These are phyloP conservation scores for Tinamus major DNA, from an alignment of 2,797 vertebrate genomes.

Conservation along the genomic window DNA sequence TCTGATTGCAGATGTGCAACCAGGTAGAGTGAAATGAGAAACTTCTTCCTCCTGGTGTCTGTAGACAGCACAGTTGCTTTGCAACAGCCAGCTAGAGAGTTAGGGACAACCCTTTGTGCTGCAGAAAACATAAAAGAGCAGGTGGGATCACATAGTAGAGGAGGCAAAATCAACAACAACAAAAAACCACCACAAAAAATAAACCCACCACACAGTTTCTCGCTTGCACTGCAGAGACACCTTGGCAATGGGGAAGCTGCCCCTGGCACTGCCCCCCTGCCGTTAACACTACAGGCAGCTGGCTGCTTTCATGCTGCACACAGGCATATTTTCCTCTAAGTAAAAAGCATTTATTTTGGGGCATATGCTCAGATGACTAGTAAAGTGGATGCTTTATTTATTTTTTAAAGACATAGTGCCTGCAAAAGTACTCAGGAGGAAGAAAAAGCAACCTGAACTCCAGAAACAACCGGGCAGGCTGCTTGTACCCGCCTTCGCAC, in stretches of 20 bases:
- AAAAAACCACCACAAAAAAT: no score
- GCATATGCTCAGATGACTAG: background rate
- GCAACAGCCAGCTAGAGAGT: fast-evolving
- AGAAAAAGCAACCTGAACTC: background rate
- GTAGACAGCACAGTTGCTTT: fast-evolving
- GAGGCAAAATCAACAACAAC: background rate
- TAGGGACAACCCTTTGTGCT: background rate
- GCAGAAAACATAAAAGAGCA: background rate
- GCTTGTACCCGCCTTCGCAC: background rate
- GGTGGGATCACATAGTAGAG: background rate
- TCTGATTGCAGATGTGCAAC: background rate
- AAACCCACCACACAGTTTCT: background rate
- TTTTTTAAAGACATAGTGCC: background rate
- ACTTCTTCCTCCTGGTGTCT: background rate
- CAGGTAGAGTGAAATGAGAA: fast-evolving
- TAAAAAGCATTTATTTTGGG: constrained; percentile 43
- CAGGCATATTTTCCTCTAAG: background rate
- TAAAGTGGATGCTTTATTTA: background rate
- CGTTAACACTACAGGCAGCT: background rate
- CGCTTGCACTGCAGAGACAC: background rate
- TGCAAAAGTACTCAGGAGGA: background rate
- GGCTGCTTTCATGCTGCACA: background rate
- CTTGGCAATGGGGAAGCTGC: background rate
- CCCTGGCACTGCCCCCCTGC: background rate
- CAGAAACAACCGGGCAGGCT: background rate